Conservation (phyloP, 2,888 invertebrate genomes). For the Argyra leucocephala region DNA sequence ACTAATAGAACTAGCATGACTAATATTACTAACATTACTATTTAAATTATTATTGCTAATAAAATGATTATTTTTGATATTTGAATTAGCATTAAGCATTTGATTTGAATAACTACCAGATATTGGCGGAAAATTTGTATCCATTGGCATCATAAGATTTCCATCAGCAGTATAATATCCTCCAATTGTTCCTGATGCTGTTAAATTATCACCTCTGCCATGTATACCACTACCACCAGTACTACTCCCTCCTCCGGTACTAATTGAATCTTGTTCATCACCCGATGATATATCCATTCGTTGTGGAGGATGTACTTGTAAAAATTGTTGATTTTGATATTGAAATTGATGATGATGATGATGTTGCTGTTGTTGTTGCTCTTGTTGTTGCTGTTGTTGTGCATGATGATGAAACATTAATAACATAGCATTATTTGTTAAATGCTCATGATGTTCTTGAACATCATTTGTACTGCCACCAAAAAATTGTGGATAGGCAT, state of each 20-base stretch:
- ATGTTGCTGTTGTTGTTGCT: constrained; percentile 18
- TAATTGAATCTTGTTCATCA: constrained; percentile 22
- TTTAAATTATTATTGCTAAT: constrained; percentile 24
- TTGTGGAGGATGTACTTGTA: constrained; percentile 19
- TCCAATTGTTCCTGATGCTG: not conserved
- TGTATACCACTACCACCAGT: not conserved
- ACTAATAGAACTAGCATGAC: constrained; percentile 11
- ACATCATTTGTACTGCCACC: constrained; percentile 27
- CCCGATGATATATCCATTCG: constrained; percentile 23
- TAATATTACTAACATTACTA: constrained; percentile 18
- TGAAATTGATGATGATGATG: constrained; percentile 25
- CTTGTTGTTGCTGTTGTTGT: constrained; percentile 25
- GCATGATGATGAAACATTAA: constrained; percentile 18
- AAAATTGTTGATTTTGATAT: constrained; percentile 23
- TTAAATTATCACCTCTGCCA: not conserved
- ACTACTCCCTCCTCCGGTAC: constrained; percentile 27
- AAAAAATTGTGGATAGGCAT: constrained; percentile 28
- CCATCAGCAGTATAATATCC: constrained; percentile 7
- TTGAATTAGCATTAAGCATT: constrained; percentile 13
- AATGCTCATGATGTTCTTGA: constrained; percentile 25
- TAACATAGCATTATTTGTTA: constrained; percentile 27
- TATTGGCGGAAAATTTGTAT: constrained; percentile 34
- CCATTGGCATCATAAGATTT: constrained; percentile 28
- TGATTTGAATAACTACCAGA: constrained; percentile 37
- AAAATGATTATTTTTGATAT: constrained; percentile 17